phyloP scores from a whole-genome alignment of 2,888 invertebrate species.

The Trachelus troglodyta region DNA sequence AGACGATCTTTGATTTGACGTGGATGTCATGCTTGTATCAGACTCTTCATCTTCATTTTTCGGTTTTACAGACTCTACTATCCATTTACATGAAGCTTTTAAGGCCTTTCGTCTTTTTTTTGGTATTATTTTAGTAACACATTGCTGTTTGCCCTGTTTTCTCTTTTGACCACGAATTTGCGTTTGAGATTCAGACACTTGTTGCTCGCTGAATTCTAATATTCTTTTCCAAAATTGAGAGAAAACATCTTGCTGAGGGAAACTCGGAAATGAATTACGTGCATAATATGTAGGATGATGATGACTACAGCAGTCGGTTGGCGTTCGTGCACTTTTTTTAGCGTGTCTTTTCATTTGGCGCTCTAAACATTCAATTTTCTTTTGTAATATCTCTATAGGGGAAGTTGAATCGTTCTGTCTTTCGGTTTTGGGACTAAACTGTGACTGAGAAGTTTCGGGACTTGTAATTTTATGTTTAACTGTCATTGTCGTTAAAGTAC shows the following conservation, averaged over 20 bases:
- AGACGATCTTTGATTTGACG: not conserved
- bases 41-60: not conserved
- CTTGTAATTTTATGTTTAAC: not conserved
- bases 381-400: conserved; percentile 33
- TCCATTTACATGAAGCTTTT: not conserved
- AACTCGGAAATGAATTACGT: conserved; percentile 11
- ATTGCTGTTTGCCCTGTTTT: not conserved
- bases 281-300: conserved; percentile 17
- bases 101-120: not conserved
- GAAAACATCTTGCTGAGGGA: conserved; percentile 23
- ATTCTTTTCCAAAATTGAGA: conserved; percentile 28
- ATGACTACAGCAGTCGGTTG: conserved; percentile 19
- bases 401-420: conserved; percentile 8
- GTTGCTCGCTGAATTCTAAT: conserved; percentile 18
- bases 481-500: not conserved
- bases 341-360: conserved; percentile 32
- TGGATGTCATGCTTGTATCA: not conserved
- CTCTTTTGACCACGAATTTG: not conserved
- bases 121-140: conserved; percentile 2
- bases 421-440: conserved; percentile 9
- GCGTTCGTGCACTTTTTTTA: conserved; percentile 1
- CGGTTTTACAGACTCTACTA: not conserved
- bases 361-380: conserved; percentile 35
- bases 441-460: not conserved
- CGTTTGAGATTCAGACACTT: not conserved